Evolutionary conservation across 2,113 vertebrate genomes (phyloP).

Genomic region (Carassius gibelio): DNA sequence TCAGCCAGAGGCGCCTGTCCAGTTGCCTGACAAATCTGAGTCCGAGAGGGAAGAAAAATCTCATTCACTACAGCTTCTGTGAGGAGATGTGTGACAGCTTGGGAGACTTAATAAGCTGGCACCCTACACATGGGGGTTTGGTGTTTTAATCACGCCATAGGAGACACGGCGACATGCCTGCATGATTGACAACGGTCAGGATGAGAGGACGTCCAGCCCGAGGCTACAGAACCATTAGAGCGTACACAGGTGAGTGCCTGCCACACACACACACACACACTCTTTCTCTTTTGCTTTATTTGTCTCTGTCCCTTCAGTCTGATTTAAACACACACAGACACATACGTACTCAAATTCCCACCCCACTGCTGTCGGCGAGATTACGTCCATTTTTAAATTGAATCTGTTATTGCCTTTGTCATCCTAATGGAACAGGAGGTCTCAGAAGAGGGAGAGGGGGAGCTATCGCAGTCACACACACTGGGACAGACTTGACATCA

Average conservation of each 20-base stretch:
- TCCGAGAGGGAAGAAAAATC: not conserved
- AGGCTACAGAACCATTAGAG: constrained; percentile 38
- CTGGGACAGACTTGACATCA: constrained; percentile 38
- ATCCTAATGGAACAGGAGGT: constrained; percentile 44
- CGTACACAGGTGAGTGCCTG: not conserved
- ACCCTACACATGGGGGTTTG: constrained; percentile 21
- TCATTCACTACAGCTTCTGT: not conserved
- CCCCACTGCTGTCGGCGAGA: constrained; percentile 8
- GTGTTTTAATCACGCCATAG: constrained; percentile 47
- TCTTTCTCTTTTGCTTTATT: constrained; percentile 8
- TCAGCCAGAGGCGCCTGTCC: constrained; percentile 22
- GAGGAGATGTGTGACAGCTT: constrained; percentile 8
- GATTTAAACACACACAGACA: constrained; percentile 14
- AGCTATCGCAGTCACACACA: constrained; percentile 47
- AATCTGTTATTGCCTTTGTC: constrained; percentile 41
- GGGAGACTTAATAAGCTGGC: constrained; percentile 45
- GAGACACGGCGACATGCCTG: constrained; percentile 22
- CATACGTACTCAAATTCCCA: not conserved
- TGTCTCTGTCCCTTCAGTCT: not conserved
- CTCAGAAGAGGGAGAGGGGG: constrained; percentile 21
- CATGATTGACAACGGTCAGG: constrained; percentile 14
- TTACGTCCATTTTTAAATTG: constrained; percentile 30
- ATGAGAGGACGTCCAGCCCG: constrained; percentile 35
- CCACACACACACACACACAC: not conserved
- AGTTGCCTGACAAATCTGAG: not conserved